These are phyloP conservation scores for Caenorhabditis japonica DNA, from an alignment of 2,888 invertebrate species.

Conservation along the genomic window DNA sequence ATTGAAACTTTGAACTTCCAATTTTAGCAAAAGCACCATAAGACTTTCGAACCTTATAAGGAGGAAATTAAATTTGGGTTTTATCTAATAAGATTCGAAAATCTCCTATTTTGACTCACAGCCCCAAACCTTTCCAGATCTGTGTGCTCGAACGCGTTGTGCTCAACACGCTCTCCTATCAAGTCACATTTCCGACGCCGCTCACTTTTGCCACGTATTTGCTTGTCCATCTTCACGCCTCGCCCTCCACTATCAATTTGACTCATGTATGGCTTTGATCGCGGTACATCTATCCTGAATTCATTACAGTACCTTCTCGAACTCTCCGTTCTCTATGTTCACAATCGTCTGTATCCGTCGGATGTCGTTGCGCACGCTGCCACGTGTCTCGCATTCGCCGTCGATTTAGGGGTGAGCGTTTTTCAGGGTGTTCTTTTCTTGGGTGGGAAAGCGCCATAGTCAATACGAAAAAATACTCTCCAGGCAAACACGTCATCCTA, in stretches of 20 bases:
- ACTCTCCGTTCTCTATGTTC: conserved; percentile 21
- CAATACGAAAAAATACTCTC: too few species aligned
- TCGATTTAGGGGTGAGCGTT: conserved; percentile 14
- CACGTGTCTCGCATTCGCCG: conserved; percentile 20
- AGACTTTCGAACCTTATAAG: too few species aligned
- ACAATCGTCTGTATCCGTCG: conserved; percentile 15
- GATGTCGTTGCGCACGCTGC: conserved; percentile 24
- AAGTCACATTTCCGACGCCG: conserved; percentile 36
- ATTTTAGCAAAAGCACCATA: too few species aligned
- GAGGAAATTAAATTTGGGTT: too few species aligned
- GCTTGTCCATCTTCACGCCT: conserved; percentile 18
- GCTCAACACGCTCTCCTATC: conserved; percentile 13
- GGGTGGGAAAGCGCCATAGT: too few species aligned
- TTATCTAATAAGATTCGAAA: too few species aligned
- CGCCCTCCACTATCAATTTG: conserved; percentile 1
- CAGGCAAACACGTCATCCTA: neutral
- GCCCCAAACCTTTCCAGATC: conserved; percentile 20
- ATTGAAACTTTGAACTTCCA: too few species aligned
- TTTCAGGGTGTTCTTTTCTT: neutral
- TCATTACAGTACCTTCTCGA: conserved; percentile 28
- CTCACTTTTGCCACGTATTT: conserved; percentile 29
- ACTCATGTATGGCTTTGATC: conserved; percentile 11
- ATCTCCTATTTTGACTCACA: too few species aligned
- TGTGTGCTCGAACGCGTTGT: conserved; percentile 24
- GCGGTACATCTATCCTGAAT: neutral